These are phyloP conservation scores for Drosophila sordidula DNA, from an alignment of 2,888 invertebrate species.

Conservation along the genomic window DNA sequence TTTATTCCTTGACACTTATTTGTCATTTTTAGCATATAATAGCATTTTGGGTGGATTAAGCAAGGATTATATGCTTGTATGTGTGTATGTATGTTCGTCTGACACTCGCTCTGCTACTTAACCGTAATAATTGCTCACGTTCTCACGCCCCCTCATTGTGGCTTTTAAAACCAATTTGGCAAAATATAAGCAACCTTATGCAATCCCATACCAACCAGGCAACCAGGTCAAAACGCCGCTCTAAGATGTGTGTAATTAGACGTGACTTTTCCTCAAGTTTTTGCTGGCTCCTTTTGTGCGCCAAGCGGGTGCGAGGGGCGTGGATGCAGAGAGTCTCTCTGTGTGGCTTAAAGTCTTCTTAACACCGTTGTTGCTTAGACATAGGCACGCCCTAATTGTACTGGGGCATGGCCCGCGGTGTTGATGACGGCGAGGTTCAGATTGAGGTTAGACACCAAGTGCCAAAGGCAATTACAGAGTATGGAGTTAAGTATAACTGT, in stretches of 20 bases:
- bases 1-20: conserved; percentile 68
- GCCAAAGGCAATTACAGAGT: conserved; percentile 57
- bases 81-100: not conserved
- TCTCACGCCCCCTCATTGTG: conserved; percentile 59
- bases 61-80: conserved; percentile 13
- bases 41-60: conserved; percentile 55
- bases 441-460: conserved; percentile 65
- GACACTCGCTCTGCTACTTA: conserved; percentile 54
- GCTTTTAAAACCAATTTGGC: conserved; percentile 78
- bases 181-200: conserved; percentile 55
- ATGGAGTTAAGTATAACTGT: conserved; percentile 36
- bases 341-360: conserved; percentile 70
- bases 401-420: conserved; percentile 47
- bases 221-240: conserved; percentile 75
- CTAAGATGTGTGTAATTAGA: conserved; percentile 78
- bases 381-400: conserved; percentile 62
- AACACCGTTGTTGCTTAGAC: conserved; percentile 68
- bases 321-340: conserved; percentile 7
- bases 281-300: conserved; percentile 46
- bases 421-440: conserved; percentile 16
- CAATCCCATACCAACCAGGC: conserved; percentile 22
- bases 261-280: conserved; percentile 80
- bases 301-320: not conserved
- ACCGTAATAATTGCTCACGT: conserved; percentile 75
- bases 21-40: conserved; percentile 65